Base-by-base conservation (phyloP, 2,113 vertebrate genomes). In the Tragelaphus buxtoni region DNA sequence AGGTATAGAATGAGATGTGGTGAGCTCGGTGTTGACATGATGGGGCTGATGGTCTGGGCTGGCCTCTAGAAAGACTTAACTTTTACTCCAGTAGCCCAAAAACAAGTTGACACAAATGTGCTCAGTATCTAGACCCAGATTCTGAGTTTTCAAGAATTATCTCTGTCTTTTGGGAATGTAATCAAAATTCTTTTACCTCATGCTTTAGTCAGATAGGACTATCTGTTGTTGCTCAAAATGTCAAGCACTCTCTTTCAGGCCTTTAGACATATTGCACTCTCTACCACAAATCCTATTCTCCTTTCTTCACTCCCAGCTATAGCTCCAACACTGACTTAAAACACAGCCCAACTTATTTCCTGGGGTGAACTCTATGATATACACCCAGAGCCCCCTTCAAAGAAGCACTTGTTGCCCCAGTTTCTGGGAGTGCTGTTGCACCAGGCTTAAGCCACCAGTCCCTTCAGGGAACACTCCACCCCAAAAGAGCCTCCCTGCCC, bases 131-230 rank as follows among this genome's bases (percentile, higher is more conserved):
- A 63, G 5, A 84, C 58, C 60, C 30, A 97, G 81, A 91, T 51
- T 42, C 65, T 47, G 69, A 96, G 42, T 94, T 90, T 35, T 56
- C n/a, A 86, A 86, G 55, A 81, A 82, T 86, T 47, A 80, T 84
- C 35, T 88, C 47, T 85, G 2, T 92, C 63, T 91, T 97, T 95
- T 69, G 86, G 90, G 39, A 94, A 95, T 88, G 16, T 76, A 32
- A 82, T 77, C 4, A 39, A 28, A 95, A 61, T 35, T 97, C 45
- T 94, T 88, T 94, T 12, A 90, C 28, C 22, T 94, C 72, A 82
- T 93, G 47, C 35, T 93, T 93, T 89, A 83, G 39, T 92, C 39
- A 89, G 4, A 49, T 32, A 53, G 24, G 24, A 95, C 82, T 72
- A 8, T 77, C 53, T 45, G 20, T 55, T 76, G 20, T 47, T 90